Conservation (phyloP, 2,113 vertebrate species). For the Esox niger region DNA sequence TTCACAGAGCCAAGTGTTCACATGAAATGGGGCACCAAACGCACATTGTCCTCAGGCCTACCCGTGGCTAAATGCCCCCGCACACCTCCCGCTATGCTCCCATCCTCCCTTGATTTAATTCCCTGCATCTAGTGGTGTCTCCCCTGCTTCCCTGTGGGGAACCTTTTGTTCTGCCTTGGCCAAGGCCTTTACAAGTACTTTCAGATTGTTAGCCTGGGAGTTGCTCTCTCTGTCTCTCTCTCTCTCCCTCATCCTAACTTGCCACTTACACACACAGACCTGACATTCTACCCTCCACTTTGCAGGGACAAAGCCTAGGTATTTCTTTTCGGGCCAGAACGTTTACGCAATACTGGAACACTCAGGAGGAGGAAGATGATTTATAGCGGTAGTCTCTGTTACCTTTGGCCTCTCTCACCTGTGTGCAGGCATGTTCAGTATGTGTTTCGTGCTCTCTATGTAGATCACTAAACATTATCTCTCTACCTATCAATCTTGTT, state of each 20-base stretch:
- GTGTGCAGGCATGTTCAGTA: not conserved
- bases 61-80: constrained; percentile 25
- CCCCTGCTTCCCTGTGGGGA: constrained; percentile 20
- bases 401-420: constrained; percentile 20
- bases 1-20: constrained; percentile 36
- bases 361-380: constrained; percentile 23
- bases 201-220: constrained; percentile 13
- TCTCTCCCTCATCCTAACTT: constrained; percentile 11
- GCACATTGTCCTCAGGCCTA: constrained; percentile 39
- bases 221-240: not conserved
- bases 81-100: not conserved
- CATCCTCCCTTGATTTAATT: not conserved
- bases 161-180: constrained; percentile 12
- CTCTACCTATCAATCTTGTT: not conserved
- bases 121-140: constrained; percentile 17
- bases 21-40: constrained; percentile 36
- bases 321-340: not conserved
- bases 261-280: not conserved
- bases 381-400: constrained; percentile 17
- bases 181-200: constrained; percentile 19
- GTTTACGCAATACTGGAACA: not conserved
- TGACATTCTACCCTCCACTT: not conserved
- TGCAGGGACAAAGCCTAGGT: not conserved
- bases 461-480: not conserved
- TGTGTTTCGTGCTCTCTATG: constrained; percentile 17